These are phyloP conservation scores for Mythimna ferrago DNA, from an alignment of 2,888 invertebrate species.

Conservation along the genomic window DNA sequence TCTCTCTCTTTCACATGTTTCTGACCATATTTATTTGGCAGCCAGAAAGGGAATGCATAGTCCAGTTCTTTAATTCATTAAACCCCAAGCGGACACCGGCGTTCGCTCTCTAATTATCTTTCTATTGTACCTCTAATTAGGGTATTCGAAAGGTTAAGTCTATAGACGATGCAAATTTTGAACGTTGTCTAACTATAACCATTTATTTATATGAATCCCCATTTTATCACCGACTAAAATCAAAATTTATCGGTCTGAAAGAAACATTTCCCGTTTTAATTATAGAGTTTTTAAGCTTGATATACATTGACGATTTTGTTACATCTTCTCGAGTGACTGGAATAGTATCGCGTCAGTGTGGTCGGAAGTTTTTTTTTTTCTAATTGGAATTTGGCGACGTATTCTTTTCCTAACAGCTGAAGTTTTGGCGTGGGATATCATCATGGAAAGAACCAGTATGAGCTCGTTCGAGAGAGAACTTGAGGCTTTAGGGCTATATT, in stretches of 20 bases:
- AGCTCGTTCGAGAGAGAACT: too few relatives aligned
- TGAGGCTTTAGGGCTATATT: not conserved
- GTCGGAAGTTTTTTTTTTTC: not conserved
- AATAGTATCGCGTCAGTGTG: not conserved
- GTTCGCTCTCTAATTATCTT: too few relatives aligned
- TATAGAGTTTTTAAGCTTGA: not conserved
- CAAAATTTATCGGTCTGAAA: constrained; percentile 2
- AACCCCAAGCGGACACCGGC: too few relatives aligned
- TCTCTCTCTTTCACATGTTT: too few relatives aligned
- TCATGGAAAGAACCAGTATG: not conserved
- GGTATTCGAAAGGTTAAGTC: too few relatives aligned
- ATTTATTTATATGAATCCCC: not conserved
- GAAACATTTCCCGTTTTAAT: constrained; percentile 1
- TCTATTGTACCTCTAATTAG: too few relatives aligned
- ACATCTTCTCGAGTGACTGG: not conserved
- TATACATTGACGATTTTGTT: constrained; percentile 13
- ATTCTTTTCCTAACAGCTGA: not conserved
- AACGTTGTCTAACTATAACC: not conserved
- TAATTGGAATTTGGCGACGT: not conserved
- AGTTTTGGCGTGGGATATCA: not conserved
- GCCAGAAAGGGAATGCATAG: too few relatives aligned
- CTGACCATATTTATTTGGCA: too few relatives aligned
- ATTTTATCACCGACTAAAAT: constrained; percentile 11
- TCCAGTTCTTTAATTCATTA: not conserved
- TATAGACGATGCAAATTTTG: not conserved